phyloP scores from a whole-genome alignment of 1,140 invertebrate genomes.

The Zaprionus lachaisei region DNA sequence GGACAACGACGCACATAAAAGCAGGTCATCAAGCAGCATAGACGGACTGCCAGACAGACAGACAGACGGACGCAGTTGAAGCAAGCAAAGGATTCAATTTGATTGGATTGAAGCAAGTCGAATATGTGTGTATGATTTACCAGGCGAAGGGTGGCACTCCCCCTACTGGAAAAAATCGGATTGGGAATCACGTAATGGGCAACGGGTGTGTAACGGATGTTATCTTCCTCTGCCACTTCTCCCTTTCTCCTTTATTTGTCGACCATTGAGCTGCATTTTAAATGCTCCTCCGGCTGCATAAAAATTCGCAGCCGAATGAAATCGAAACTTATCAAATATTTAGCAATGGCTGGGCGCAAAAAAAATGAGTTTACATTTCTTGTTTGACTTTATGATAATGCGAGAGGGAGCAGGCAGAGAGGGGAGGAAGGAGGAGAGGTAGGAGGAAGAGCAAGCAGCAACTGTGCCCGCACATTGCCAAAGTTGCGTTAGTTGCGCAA shows the following conservation, averaged over 20 bases:
- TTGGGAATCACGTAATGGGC: constrained; percentile 76
- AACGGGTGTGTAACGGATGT: constrained; percentile 65
- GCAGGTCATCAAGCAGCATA: constrained; percentile 68
- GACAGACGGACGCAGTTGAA: not conserved
- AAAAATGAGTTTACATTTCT: constrained; percentile 79
- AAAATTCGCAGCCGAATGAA: constrained; percentile 71
- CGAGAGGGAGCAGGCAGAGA: not conserved
- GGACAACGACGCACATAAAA: constrained; percentile 77
- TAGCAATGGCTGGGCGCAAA: constrained; percentile 43
- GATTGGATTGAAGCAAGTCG: constrained; percentile 74
- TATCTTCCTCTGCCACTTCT: not conserved
- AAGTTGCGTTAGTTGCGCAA: constrained; percentile 32
- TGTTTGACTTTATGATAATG: constrained; percentile 83
- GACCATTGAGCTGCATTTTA: constrained; percentile 83
- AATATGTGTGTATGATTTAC: constrained; percentile 64
- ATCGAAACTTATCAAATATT: constrained; percentile 84
- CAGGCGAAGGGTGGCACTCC: not conserved
- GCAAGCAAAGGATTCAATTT: constrained; percentile 75
- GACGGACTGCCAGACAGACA: constrained; percentile 16
- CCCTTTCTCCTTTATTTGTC: constrained; percentile 14
- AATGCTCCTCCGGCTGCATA: constrained; percentile 71
- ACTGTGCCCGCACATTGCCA: constrained; percentile 21
- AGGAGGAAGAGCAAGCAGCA: not conserved
- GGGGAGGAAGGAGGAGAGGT: not conserved
- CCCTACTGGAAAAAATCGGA: constrained; percentile 5